phyloP scores from a whole-genome alignment of 2,888 invertebrate genomes.

The Hipparchia sbordonii region DNA sequence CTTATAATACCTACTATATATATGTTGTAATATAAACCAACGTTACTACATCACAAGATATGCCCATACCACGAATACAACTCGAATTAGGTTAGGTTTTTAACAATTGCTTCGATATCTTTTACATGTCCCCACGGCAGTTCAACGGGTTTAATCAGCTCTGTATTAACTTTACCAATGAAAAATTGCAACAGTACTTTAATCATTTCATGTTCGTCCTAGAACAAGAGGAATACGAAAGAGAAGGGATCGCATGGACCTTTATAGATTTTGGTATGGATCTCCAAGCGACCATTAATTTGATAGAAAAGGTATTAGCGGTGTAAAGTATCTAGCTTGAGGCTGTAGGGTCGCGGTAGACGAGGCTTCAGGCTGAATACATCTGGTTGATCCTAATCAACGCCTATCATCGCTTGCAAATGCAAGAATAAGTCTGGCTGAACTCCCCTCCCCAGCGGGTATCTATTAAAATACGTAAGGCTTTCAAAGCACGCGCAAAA shows the following conservation, averaged over 20 bases:
- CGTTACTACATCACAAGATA: slow-evolving; percentile 49
- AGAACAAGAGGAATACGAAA: slow-evolving; percentile 98
- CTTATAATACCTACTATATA: slow-evolving; percentile 46
- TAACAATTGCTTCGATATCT: slow-evolving; percentile 53
- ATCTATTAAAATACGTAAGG: slow-evolving; percentile 41
- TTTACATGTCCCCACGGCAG: slow-evolving; percentile 80
- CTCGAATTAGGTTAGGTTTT: slow-evolving; percentile 43
- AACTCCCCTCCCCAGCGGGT: slow-evolving; percentile 43
- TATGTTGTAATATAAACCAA: slow-evolving; percentile 18
- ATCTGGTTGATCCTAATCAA: slow-evolving; percentile 38
- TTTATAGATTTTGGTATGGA: slow-evolving; percentile 99
- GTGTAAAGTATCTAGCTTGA: slow-evolving; percentile 56
- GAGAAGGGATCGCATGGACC: slow-evolving; percentile 96
- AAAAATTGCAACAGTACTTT: slow-evolving; percentile 99
- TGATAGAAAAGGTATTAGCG: slow-evolving; percentile 95
- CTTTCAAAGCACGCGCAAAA: slow-evolving; percentile 54
- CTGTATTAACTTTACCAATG: slow-evolving; percentile 99
- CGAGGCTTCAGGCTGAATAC: slow-evolving; percentile 63
- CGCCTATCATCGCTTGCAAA: slow-evolving; percentile 56
- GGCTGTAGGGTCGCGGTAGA: slow-evolving; percentile 60
- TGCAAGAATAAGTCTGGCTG: slow-evolving; percentile 56
- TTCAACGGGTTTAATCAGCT: slow-evolving; percentile 98
- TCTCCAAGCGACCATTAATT: slow-evolving; percentile 96
- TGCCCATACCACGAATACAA: slow-evolving; percentile 47
- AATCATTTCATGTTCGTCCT: slow-evolving; percentile 99